Percentiles rank a stretch among this genome's conserved stretches.
phyloP scores from a whole-genome alignment of 1,140 invertebrate species.

The Ceratitis capitata region DNA sequence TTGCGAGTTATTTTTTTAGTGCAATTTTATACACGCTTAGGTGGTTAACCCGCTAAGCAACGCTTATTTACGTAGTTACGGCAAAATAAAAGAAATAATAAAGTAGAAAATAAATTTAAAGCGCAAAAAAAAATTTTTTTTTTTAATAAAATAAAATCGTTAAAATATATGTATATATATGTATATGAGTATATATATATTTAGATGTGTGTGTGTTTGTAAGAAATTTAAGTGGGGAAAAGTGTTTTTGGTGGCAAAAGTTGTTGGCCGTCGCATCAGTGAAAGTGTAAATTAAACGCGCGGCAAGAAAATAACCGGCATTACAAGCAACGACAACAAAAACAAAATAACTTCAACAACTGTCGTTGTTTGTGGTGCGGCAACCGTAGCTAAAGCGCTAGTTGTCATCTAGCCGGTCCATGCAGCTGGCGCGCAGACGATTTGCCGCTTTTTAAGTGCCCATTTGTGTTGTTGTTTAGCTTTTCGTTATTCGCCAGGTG shows the following conservation, averaged over 20 bases:
- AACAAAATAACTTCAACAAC: background rate
- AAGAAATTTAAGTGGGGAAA: too few relatives aligned
- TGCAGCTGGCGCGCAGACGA: background rate
- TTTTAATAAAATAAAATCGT: too few relatives aligned
- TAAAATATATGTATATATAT: too few relatives aligned
- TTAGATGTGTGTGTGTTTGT: too few relatives aligned
- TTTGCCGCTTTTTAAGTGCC: background rate
- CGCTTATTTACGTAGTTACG: background rate
- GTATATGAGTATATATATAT: too few relatives aligned
- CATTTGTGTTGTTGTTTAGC: background rate
- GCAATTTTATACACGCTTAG: conserved; percentile 16
- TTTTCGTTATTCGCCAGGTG: too few relatives aligned
- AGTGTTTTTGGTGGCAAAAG: conserved; percentile 17
- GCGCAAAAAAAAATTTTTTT: background rate
- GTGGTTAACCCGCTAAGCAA: conserved; percentile 26
- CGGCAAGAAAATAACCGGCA: conserved; percentile 20
- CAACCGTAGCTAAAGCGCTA: background rate
- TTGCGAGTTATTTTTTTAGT: conserved; percentile 1
- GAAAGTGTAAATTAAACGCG: conserved; percentile 37
- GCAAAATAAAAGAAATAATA: background rate
- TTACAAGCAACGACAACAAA: background rate
- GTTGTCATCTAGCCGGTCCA: background rate
- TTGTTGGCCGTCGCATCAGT: conserved; percentile 20
- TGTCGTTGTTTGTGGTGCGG: background rate
- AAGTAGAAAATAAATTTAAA: background rate